Conservation (phyloP, 1,140 invertebrate species). For the Drosophila nannoptera region DNA sequence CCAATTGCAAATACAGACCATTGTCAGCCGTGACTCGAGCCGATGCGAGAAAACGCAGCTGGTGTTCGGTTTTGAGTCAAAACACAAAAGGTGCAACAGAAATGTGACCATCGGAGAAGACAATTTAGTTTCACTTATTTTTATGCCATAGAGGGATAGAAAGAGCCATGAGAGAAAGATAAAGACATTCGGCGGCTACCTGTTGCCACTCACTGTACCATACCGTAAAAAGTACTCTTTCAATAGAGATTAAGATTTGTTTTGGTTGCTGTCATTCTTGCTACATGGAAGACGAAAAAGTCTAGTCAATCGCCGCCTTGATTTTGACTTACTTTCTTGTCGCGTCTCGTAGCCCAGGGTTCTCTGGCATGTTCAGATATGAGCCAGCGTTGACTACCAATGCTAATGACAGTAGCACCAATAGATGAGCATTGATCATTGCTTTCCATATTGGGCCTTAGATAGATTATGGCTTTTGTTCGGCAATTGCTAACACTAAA, state of each 20-base stretch:
- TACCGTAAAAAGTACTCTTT: too few species aligned
- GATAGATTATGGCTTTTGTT: constrained; percentile 62
- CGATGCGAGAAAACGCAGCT: constrained; percentile 36
- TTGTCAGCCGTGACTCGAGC: too few species aligned
- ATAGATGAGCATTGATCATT: constrained; percentile 11
- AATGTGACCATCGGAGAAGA: constrained; percentile 45
- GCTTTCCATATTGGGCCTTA: constrained; percentile 25
- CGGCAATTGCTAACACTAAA: constrained; percentile 63
- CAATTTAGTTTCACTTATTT: constrained; percentile 42
- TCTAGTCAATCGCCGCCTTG: too few species aligned
- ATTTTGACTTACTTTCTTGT: too few species aligned
- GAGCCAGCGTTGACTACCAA: constrained; percentile 57
- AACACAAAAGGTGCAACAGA: constrained; percentile 1
- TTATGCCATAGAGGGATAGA: constrained; percentile 59
- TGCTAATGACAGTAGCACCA: constrained; percentile 66
- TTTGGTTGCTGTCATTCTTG: constrained; percentile 41
- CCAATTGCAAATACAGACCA: background rate
- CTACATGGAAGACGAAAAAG: background rate
- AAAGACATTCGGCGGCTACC: constrained; percentile 37
- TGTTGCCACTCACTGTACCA: background rate
- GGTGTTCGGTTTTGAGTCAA: constrained; percentile 15
- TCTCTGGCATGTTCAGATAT: too few species aligned
- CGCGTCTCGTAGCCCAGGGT: too few species aligned
- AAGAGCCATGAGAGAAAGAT: constrained; percentile 14
- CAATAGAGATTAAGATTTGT: too few species aligned